A percentile compares a stretch with the other conserved stretches of the same genome.
Evolutionary conservation across 1,140 invertebrate species (phyloP).

Genomic region (Brachionus rubens): DNA sequence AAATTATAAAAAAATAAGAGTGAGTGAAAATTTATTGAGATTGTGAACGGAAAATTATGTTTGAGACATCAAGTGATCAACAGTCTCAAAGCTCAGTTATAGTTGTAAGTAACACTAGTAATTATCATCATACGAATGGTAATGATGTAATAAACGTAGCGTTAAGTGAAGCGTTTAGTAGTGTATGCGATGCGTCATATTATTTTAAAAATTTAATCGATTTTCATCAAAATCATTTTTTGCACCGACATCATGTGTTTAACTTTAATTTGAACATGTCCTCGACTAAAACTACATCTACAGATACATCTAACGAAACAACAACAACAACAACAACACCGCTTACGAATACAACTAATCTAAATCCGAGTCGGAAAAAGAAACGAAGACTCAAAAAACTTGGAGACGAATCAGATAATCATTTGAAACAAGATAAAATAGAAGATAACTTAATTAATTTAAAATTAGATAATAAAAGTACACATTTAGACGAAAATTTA

Average conservation of each 20-base stretch:
- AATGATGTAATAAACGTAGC: slow-evolving; percentile 7
- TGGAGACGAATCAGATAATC: not conserved
- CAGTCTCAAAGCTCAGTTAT: slow-evolving; percentile 23
- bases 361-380: not conserved
- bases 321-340: not conserved
- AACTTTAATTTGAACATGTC: not conserved
- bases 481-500: slow-evolving; percentile 12
- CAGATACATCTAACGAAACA: slow-evolving; percentile 6
- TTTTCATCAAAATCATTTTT: slow-evolving; percentile 25
- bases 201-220: slow-evolving; percentile 20
- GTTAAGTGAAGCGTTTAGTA: not conserved
- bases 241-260: slow-evolving; percentile 16
- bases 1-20: too few relatives aligned
- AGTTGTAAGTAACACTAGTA: slow-evolving; percentile 28
- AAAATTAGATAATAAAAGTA: not conserved
- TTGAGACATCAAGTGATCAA: slow-evolving; percentile 12
- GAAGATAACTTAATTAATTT: not conserved
- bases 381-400: not conserved
- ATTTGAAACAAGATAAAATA: not conserved
- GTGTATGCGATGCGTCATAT: slow-evolving; percentile 13
- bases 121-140: not conserved
- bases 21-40: not conserved
- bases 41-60: not conserved
- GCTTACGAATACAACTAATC: slow-evolving; percentile 12
- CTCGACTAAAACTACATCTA: not conserved